phyloP scores from a whole-genome alignment of 2,113 vertebrate genomes.

The Brachionichthys hirsutus region DNA sequence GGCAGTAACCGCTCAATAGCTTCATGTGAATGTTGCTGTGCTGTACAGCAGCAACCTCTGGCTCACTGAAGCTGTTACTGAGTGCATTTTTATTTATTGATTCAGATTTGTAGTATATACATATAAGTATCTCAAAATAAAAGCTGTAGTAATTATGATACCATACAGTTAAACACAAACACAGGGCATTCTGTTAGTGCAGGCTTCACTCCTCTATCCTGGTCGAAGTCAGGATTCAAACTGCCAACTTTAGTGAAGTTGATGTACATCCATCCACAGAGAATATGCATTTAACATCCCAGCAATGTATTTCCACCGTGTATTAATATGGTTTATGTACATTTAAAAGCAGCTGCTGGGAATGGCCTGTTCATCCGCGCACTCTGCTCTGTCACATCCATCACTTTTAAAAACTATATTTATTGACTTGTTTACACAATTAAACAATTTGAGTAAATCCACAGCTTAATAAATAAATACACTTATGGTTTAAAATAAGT shows the following conservation, averaged over 20 bases:
- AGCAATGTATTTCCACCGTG: slow-evolving; percentile 12
- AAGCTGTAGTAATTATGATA: background rate
- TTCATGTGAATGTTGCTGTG: background rate
- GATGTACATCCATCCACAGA: background rate
- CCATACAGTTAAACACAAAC: too few relatives aligned
- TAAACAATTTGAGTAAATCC: slow-evolving; percentile 20
- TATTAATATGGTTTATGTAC: background rate
- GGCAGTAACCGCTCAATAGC: too few relatives aligned
- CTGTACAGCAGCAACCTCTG: too few relatives aligned
- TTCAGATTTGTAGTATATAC: too few relatives aligned
- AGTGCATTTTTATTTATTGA: too few relatives aligned
- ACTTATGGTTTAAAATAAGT: slow-evolving; percentile 11
- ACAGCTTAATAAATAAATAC: slow-evolving; percentile 16
- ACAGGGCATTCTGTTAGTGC: background rate
- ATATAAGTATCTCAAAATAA: too few relatives aligned
- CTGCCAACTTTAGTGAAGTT: too few relatives aligned
- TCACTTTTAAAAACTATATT: too few relatives aligned
- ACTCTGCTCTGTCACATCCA: too few relatives aligned
- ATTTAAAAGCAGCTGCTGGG: slow-evolving; percentile 8
- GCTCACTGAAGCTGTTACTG: too few relatives aligned
- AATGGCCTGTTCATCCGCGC: background rate
- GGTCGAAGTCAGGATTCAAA: too few relatives aligned
- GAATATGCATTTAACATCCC: slow-evolving; percentile 24
- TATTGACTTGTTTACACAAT: slow-evolving; percentile 28
- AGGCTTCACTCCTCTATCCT: too few relatives aligned